Conservation (phyloP, 2,113 vertebrate genomes). For the Carassius auratus region DNA sequence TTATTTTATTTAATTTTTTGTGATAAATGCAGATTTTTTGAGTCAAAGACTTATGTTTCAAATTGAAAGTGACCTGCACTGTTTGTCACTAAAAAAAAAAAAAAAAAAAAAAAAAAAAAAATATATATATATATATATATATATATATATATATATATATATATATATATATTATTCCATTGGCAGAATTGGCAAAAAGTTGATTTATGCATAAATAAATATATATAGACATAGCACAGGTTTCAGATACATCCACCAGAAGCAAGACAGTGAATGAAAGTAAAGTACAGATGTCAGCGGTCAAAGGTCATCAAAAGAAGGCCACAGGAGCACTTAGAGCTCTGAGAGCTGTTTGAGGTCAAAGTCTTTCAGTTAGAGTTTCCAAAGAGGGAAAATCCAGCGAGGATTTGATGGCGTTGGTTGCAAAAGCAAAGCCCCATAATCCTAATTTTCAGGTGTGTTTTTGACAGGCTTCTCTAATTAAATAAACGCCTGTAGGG, state of each 20-base stretch:
- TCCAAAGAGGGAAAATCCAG: conserved; percentile 46
- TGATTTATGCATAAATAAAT: no score
- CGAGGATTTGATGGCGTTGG: conserved; percentile 49
- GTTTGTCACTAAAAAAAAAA: no score
- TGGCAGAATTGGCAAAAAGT: not conserved
- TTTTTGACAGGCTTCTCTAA: conserved; percentile 48
- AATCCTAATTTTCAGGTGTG: conserved; percentile 48
- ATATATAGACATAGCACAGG: not conserved
- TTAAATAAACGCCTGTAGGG: conserved; percentile 43
- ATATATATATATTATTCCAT: not conserved
- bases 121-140: no score
- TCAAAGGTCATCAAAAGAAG: conserved; percentile 27
- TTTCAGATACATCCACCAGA: conserved; percentile 5
- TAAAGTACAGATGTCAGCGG: conserved; percentile 42
- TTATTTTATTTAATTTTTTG: no score
- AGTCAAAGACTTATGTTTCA: no score
- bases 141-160: no score
- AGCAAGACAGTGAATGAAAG: not conserved
- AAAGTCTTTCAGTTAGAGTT: conserved; percentile 49
- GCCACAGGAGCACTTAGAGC: conserved; percentile 44
- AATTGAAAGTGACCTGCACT: no score
- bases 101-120: no score
- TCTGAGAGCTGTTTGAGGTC: conserved; percentile 41
- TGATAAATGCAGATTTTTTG: no score
- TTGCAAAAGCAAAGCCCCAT: conserved; percentile 49